Conservation (phyloP, 2,888 invertebrate species). For the Tiliacea citrago region DNA sequence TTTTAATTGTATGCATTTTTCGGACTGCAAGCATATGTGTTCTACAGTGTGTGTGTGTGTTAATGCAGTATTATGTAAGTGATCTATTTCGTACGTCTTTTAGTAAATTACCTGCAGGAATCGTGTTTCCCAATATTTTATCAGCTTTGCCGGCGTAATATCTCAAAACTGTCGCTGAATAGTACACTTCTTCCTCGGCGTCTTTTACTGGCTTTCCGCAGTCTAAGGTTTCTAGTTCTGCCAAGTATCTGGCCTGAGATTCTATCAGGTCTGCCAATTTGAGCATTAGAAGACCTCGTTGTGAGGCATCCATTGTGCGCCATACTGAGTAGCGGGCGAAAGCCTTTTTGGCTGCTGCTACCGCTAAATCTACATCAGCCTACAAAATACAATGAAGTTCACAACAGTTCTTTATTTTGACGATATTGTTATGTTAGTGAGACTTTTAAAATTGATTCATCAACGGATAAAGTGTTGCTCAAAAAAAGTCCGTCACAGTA, state of each 20-base stretch:
- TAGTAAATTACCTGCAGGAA: conserved; percentile 90
- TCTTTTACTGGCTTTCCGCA: conserved; percentile 97
- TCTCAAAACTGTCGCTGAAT: conserved; percentile 92
- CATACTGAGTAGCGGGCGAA: conserved; percentile 94
- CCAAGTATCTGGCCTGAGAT: conserved; percentile 93
- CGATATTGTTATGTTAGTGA: too few relatives aligned
- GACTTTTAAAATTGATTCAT: background rate
- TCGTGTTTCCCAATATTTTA: conserved; percentile 95
- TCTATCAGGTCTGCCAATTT: conserved; percentile 95
- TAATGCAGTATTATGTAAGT: too few relatives aligned
- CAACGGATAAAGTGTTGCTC: background rate
- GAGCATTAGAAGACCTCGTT: conserved; percentile 93
- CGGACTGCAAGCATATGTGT: too few relatives aligned
- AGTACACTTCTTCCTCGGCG: conserved; percentile 93
- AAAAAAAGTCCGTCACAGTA: background rate
- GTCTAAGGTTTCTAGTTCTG: conserved; percentile 97
- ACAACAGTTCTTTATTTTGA: background rate
- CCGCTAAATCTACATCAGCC: conserved; percentile 96
- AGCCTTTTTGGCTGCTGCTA: conserved; percentile 94
- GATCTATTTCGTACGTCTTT: too few relatives aligned
- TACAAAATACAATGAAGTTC: conserved; percentile 70
- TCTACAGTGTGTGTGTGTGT: too few relatives aligned
- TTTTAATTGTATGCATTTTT: too few relatives aligned
- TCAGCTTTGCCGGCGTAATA: conserved; percentile 98
- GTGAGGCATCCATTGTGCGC: conserved; percentile 95